Percentiles rank a stretch among this genome's conserved stretches.
Evolutionary conservation across 30 jellyfish, hydroid and myxozoan genomes (phyloP).

Genomic region (Chironex yamaguchii): DNA sequence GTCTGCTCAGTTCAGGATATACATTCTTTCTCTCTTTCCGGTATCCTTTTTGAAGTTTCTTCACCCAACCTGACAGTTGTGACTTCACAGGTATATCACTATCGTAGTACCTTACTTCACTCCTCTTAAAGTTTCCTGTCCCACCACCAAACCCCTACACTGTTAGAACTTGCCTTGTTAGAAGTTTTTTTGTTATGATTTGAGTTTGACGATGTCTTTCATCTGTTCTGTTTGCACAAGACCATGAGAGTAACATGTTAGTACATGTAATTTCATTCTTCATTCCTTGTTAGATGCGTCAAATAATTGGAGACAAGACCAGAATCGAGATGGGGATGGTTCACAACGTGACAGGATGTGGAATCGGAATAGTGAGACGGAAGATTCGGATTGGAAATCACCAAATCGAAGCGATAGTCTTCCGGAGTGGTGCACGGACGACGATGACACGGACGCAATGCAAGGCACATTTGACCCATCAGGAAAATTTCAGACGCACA

Average conservation of each 20-base stretch:
- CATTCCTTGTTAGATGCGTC: constrained; percentile 54
- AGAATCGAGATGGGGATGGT: constrained; percentile 23
- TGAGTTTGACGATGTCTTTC: neutral
- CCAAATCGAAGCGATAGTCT: constrained; percentile 57
- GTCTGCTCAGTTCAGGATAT: too few species aligned
- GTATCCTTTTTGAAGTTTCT: too few species aligned
- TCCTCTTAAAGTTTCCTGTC: too few species aligned
- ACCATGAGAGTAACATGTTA: too few species aligned
- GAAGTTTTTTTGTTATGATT: neutral
- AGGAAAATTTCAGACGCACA: constrained; percentile 82
- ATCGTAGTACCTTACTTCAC: too few species aligned
- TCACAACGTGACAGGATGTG: constrained; percentile 70
- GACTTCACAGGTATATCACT: too few species aligned
- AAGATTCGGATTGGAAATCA: constrained; percentile 67
- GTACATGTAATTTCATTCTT: too few species aligned
- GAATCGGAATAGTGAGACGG: constrained; percentile 73
- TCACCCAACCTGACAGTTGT: too few species aligned
- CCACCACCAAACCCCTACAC: too few species aligned
- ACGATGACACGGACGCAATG: constrained; percentile 66
- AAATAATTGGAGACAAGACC: constrained; percentile 77
- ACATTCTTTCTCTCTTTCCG: too few species aligned
- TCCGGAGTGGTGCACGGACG: constrained; percentile 98
- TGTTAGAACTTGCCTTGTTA: neutral
- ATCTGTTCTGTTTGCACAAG: too few species aligned
- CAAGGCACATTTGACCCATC: constrained; percentile 96